Base-by-base conservation (phyloP, 2,888 invertebrate species). In the Chorisops tibialis region DNA sequence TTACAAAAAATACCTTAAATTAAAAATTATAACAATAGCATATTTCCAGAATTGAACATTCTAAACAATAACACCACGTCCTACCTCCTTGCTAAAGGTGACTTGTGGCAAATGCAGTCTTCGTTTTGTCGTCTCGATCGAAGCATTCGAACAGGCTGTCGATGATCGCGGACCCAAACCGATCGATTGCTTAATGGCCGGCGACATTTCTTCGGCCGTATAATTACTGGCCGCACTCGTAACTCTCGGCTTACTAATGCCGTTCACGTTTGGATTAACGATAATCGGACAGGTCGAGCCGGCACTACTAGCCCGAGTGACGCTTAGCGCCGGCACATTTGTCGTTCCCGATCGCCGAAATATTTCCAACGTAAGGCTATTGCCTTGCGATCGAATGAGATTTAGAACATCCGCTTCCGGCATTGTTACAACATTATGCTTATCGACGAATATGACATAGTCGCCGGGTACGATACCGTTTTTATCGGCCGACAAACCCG, bases 31-130 rank as follows among this genome's bases (percentile, higher is more conserved):
- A 35, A 11, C 11, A 11, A 35, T 35, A 11, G 6, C 11, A 35
- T 39, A 39, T 39, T 16, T 12, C 12, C 16, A 39, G 11, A 35
- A 35, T 14, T 16, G 16, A 39, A 16, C 6, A 4, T 47, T 47
- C 81, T 81, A 91, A 70, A 92, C 91, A 72, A 92, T 85, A 71
- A 92, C 88, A 66, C 91, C 91, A 71, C 85, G 88, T 89, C 92
- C 91, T 85, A 93, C 92, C 92, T 93, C 92, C 77, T 89, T 88
- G 74, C 87, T 91, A 80, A 92, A 92, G 58, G 92, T 89, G 75
- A 93, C 90, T 81, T 89, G 89, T 18, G 89, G 89, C 70, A 89
- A 79, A 70, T 88, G 84, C 19, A 89, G 81, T 71, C 87, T 85
- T 76, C 86, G 82, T 71, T 80, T 80, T 61, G 79, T 77, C 19